These are phyloP conservation scores for Antechinus stuartii DNA, from an alignment of 2,113 vertebrate genomes.

Conservation along the genomic window DNA sequence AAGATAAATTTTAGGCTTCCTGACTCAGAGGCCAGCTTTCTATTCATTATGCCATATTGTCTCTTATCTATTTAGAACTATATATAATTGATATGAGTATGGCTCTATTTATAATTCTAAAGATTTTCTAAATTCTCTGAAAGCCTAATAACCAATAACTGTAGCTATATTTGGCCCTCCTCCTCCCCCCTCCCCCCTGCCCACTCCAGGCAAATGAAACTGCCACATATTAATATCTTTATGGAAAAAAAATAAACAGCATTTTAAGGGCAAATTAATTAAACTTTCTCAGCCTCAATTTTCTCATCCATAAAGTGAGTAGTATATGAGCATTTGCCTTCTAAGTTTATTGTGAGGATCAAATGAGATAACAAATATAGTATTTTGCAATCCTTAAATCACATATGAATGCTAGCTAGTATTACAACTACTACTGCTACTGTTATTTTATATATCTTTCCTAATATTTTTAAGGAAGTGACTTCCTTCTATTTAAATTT, in stretches of 20 bases:
- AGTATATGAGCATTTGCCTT: background rate
- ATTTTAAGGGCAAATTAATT: background rate
- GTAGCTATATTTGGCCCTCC: background rate
- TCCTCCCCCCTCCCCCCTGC: too few relatives aligned
- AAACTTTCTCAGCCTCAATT: background rate
- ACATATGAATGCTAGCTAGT: background rate
- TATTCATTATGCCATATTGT: background rate
- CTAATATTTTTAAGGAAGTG: background rate
- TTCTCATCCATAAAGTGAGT: background rate
- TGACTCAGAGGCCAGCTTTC: background rate
- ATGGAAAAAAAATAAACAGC: background rate
- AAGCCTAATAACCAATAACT: background rate
- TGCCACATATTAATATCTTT: background rate
- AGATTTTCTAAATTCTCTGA: background rate
- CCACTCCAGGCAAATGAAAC: background rate
- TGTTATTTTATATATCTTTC: background rate
- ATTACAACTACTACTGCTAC: background rate
- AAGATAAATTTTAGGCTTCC: background rate
- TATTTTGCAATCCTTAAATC: background rate
- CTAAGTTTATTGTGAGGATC: background rate
- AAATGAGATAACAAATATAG: background rate
- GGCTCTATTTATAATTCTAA: background rate
- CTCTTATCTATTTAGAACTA: background rate
- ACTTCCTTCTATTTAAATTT: background rate
- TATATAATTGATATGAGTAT: background rate